Conservation (phyloP, 2,113 vertebrate genomes). For the Rutilus rutilus region DNA sequence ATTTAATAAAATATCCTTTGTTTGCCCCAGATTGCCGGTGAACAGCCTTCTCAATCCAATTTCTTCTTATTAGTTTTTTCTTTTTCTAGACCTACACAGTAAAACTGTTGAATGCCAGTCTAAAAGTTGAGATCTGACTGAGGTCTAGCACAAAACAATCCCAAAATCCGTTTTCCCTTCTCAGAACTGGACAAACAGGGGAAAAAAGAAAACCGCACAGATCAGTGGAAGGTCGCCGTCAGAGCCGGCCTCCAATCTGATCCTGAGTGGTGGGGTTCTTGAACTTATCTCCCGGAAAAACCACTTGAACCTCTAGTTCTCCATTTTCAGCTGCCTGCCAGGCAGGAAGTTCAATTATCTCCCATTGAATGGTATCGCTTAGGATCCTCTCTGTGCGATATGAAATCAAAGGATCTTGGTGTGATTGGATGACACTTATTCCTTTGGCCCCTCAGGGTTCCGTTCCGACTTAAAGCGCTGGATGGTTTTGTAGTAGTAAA, state of each 20-base stretch:
- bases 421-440: slow-evolving; percentile 35
- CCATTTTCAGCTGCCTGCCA: slow-evolving; percentile 44
- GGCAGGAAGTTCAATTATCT: slow-evolving; percentile 49
- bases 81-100: slow-evolving; percentile 1
- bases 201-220: neutral
- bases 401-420: slow-evolving; percentile 43
- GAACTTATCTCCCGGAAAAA: neutral
- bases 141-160: slow-evolving; percentile 40
- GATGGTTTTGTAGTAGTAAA: slow-evolving; percentile 25
- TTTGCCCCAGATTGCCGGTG: slow-evolving; percentile 59
- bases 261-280: slow-evolving; percentile 13
- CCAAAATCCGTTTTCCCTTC: slow-evolving; percentile 11
- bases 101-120: slow-evolving; percentile 17
- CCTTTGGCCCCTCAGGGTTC: slow-evolving; percentile 6
- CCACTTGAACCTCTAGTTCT: slow-evolving; percentile 22
- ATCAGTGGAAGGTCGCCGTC: neutral
- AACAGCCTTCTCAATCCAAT: slow-evolving; percentile 42
- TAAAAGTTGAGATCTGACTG: slow-evolving; percentile 35
- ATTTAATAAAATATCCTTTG: slow-evolving; percentile 66
- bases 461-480: slow-evolving; percentile 19
- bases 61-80: too few species aligned
- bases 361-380: slow-evolving; percentile 22
- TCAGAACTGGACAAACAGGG: slow-evolving; percentile 6
- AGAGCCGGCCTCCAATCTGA: slow-evolving; percentile 18
- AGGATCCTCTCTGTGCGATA: slow-evolving; percentile 25